These are phyloP conservation scores for Glomeris maerens DNA, from an alignment of 1,140 invertebrate species.

Conservation along the genomic window DNA sequence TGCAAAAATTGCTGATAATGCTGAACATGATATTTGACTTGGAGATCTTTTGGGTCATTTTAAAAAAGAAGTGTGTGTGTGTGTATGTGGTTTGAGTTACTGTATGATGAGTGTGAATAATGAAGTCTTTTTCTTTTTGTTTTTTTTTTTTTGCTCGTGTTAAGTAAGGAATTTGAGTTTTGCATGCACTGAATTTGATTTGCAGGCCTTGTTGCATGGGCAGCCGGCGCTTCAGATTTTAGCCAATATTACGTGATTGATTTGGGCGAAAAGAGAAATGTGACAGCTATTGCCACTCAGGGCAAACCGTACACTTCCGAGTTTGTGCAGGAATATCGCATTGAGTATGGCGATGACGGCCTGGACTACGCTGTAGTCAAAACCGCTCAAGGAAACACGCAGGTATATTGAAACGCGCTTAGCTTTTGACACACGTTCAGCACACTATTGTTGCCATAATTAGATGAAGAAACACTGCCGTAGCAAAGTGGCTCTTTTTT, in stretches of 20 bases:
- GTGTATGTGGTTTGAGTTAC: no score
- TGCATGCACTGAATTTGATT: not conserved
- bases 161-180: slow-evolving; percentile 1
- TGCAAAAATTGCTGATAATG: no score
- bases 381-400: slow-evolving; percentile 65
- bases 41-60: no score
- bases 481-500: slow-evolving; percentile 2
- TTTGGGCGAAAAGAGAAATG: slow-evolving; percentile 67
- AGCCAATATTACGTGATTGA: slow-evolving; percentile 81
- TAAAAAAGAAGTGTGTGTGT: no score
- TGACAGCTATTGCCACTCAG: slow-evolving; percentile 74
- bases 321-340: slow-evolving; percentile 79
- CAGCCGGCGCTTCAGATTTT: slow-evolving; percentile 75
- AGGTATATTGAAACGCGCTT: no score
- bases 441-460: not conserved
- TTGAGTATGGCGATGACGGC: slow-evolving; percentile 81
- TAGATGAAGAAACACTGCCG: no score
- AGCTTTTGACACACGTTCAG: no score
- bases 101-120: not conserved
- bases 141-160: not conserved
- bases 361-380: slow-evolving; percentile 74
- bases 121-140: slow-evolving; percentile 10
- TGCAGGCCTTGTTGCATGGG: slow-evolving; percentile 82
- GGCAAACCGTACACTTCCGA: slow-evolving; percentile 74
- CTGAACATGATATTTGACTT: no score